Conservation (phyloP, 2,797 vertebrate species). For the Pachyuromys duprasi region DNA sequence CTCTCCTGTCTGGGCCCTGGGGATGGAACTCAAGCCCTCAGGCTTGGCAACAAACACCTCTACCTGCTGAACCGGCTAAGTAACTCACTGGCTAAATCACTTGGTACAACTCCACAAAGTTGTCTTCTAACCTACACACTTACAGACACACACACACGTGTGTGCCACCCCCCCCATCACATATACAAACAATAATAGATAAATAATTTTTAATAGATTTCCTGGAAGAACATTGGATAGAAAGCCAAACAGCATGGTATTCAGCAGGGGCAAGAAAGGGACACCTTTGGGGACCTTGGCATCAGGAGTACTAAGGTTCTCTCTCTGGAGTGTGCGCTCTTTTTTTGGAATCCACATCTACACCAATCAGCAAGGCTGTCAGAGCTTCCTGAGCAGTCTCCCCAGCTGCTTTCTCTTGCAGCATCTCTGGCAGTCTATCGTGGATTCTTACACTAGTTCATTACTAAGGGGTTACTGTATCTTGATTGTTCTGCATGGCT, state of each 20-base stretch:
- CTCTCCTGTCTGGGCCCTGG: neutral
- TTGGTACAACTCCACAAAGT: neutral
- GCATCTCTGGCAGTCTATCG: neutral
- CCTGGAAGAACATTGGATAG: neutral
- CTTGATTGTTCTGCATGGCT: neutral
- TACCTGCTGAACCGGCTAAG: neutral
- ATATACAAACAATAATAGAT: neutral
- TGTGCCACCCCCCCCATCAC: neutral
- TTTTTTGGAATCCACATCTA: neutral
- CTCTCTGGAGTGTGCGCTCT: fast-evolving
- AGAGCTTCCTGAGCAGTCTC: neutral
- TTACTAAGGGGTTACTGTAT: neutral
- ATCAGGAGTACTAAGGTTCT: neutral
- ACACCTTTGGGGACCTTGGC: neutral
- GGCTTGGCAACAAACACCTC: neutral
- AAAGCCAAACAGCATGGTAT: neutral
- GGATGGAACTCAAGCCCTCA: neutral
- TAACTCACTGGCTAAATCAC: neutral
- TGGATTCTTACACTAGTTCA: neutral
- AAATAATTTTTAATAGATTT: neutral
- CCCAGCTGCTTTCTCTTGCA: neutral
- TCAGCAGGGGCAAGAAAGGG: neutral
- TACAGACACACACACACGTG: too few species aligned
- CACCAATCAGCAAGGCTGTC: neutral
- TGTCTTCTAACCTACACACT: neutral